Base-by-base conservation (phyloP, 2,888 invertebrate species). In the Hydropsyche betteni region DNA sequence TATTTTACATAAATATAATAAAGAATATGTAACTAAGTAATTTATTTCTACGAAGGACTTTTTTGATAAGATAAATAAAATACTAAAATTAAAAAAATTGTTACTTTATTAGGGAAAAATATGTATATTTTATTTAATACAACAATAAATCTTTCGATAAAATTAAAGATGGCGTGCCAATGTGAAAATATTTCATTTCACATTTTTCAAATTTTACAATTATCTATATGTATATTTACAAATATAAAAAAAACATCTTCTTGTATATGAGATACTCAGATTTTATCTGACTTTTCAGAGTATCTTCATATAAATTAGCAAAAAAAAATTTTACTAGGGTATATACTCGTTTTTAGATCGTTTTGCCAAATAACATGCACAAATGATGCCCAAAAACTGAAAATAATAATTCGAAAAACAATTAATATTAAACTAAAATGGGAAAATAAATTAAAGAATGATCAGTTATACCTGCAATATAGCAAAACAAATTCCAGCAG, bases 401-500 rank as follows among this genome's bases (percentile, higher is more conserved):
- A 78, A 24, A 24, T 51, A 36, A 69, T 24, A 58, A 55, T 72
- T 38, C 12, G 44, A 68, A 64, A 64, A 61, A 74, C 69, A 50
- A 44, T 34, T 64, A 68, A 55, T 38, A 74, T 68, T 68, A 2
- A 44, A 44, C 3, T 8, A 44, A 44, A 44, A 10, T 44, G 3
- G 7, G 1, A 44, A 44, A 44, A 44, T 44, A 6, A 44, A 44
- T 55, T 55, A 55, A 7, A 55, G 14, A 58, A 38, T 51, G 24
- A 14, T n/a, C 51, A 14, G 38, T 69, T 44, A 82, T 80, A 94
- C 94, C 91, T 95, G 94, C 79, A 94, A 84, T 68, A 93, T 85
- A 24, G 94, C 94, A 78, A 95, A 87, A 64, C 92, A 91, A 53
- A 94, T 85, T 12, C 93, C 94, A 77, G 91, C 90, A 0, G 91